phyloP scores from a whole-genome alignment of 2,888 invertebrate genomes.

The Pammene aurita region DNA sequence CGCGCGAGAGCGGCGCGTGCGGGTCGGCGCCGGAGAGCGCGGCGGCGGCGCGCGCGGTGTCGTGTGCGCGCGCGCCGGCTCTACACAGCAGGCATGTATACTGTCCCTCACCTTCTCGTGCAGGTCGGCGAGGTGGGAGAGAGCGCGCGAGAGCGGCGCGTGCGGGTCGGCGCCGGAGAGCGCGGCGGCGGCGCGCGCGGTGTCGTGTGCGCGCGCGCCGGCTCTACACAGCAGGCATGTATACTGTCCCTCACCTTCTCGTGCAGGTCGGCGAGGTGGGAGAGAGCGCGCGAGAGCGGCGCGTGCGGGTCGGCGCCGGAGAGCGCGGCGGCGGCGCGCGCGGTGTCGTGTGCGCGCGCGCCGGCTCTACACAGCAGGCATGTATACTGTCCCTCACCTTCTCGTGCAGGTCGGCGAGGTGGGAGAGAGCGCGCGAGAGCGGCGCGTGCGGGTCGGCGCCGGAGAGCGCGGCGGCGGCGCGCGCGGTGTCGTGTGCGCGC shows the following conservation, averaged over 20 bases:
- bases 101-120: slow-evolving; percentile 89
- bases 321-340: slow-evolving; percentile 79
- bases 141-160: slow-evolving; percentile 91
- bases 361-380: too few species aligned
- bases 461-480: slow-evolving; percentile 94
- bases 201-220: slow-evolving; percentile 94
- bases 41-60: slow-evolving; percentile 94
- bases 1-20: slow-evolving; percentile 93
- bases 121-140: slow-evolving; percentile 94
- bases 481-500: slow-evolving; percentile 91
- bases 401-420: slow-evolving; percentile 90
- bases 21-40: slow-evolving; percentile 95
- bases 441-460: slow-evolving; percentile 97
- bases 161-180: slow-evolving; percentile 93
- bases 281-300: slow-evolving; percentile 83
- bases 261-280: slow-evolving; percentile 76
- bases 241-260: slow-evolving; percentile 1
- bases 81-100: slow-evolving; percentile 87
- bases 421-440: slow-evolving; percentile 92
- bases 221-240: slow-evolving; percentile 83
- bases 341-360: slow-evolving; percentile 43
- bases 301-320: too few species aligned
- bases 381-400: slow-evolving; percentile 84
- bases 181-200: slow-evolving; percentile 87
- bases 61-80: slow-evolving; percentile 95